Evolutionary conservation across 2,888 invertebrate genomes (phyloP).

Genomic region (Macaria notata): DNA sequence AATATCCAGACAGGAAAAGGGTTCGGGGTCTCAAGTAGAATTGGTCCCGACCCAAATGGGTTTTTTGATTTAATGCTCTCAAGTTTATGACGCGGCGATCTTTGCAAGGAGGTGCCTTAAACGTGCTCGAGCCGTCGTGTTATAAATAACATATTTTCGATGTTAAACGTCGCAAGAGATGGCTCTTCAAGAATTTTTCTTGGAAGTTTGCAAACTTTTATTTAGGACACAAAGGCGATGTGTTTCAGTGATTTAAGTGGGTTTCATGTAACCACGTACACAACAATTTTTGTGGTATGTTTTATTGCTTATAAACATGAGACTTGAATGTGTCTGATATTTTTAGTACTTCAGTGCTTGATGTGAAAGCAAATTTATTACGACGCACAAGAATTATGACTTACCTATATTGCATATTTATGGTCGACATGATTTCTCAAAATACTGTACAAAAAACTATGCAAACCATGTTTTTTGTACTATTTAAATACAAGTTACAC

Average conservation of each 20-base stretch:
- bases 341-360: background rate
- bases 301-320: constrained; percentile 15
- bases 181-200: constrained; percentile 21
- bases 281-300: constrained; percentile 4
- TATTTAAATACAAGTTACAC: no score
- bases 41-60: constrained; percentile 53
- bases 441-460: no score
- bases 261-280: constrained; percentile 14
- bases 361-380: background rate
- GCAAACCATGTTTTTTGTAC: no score
- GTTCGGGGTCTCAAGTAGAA: constrained; percentile 38
- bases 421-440: no score
- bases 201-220: constrained; percentile 25
- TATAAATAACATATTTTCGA: constrained; percentile 56
- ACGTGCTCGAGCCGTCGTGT: constrained; percentile 41
- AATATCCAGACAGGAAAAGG: constrained; percentile 26
- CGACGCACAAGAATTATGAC: background rate
- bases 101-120: constrained; percentile 57
- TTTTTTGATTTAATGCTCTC: constrained; percentile 66
- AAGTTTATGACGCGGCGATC: constrained; percentile 63
- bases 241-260: constrained; percentile 14
- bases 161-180: constrained; percentile 33
- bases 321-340: background rate
- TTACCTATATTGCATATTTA: no score
- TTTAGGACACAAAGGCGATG: constrained; percentile 18